phyloP scores from a whole-genome alignment of 2,888 invertebrate species.

The Morpho helenor region DNA sequence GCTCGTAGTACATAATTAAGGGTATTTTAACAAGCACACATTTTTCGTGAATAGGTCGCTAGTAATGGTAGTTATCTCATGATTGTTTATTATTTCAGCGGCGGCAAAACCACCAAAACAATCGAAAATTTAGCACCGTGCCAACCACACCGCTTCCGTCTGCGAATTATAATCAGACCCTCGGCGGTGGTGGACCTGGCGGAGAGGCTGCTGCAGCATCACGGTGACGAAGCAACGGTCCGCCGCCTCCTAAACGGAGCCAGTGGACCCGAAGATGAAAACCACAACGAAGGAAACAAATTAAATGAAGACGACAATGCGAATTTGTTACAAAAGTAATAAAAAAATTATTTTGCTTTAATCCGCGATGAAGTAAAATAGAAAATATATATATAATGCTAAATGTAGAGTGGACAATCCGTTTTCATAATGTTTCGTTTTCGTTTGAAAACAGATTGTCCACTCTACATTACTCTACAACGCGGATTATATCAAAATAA shows the following conservation, averaged over 20 bases:
- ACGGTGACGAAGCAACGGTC: conserved; percentile 39
- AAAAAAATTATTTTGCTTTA: too few relatives aligned
- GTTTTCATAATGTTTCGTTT: too few relatives aligned
- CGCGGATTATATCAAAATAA: too few relatives aligned
- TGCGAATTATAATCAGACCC: conserved; percentile 52
- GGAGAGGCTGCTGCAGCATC: conserved; percentile 40
- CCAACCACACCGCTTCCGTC: conserved; percentile 68
- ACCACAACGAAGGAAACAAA: conserved; percentile 9
- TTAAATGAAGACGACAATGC: conserved; percentile 10
- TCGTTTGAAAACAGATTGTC: too few relatives aligned
- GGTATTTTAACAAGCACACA: too few relatives aligned
- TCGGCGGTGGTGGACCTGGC: conserved; percentile 39
- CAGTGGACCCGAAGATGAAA: conserved; percentile 7
- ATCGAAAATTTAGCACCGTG: conserved; percentile 68
- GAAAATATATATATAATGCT: too few relatives aligned
- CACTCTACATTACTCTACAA: too few relatives aligned
- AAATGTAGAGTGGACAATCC: too few relatives aligned
- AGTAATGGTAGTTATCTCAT: too few relatives aligned
- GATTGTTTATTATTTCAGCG: conserved; percentile 45
- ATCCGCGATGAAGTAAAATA: too few relatives aligned
- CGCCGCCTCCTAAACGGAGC: conserved; percentile 32
- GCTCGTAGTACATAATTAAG: too few relatives aligned
- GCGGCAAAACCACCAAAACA: conserved; percentile 56
- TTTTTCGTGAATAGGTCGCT: too few relatives aligned
- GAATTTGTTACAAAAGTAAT: not conserved